These are phyloP conservation scores for Nephotettix cincticeps DNA, from an alignment of 1,140 invertebrate genomes.

Conservation along the genomic window DNA sequence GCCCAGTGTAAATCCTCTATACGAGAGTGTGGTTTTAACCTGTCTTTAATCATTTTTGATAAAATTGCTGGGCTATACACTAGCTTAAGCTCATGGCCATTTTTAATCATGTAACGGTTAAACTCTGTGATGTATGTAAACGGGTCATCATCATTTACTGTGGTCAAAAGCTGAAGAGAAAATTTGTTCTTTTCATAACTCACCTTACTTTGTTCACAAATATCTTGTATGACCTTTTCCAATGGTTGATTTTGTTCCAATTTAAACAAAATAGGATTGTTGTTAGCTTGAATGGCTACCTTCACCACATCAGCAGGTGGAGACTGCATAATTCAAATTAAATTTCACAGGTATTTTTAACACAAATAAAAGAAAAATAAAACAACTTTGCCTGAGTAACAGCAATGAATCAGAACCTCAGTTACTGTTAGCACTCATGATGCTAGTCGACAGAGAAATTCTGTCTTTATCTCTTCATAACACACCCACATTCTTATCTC, in stretches of 20 bases:
- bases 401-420: too few species aligned
- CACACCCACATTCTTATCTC: too few species aligned
- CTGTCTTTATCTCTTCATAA: too few species aligned
- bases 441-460: too few species aligned
- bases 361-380: too few species aligned
- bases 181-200: not conserved
- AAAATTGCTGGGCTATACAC: not conserved
- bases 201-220: not conserved
- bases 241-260: not conserved
- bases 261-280: not conserved
- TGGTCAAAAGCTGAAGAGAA: not conserved
- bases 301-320: not conserved
- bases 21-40: not conserved
- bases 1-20: conserved; percentile 2
- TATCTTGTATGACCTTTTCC: not conserved
- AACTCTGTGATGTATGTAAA: not conserved
- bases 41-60: not conserved
- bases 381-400: too few species aligned
- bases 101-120: conserved; percentile 10
- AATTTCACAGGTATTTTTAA: too few species aligned
- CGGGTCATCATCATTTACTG: not conserved
- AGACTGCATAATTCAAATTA: not conserved
- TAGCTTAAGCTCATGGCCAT: not conserved
- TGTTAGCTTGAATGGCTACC: not conserved
- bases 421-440: too few species aligned